Base-by-base conservation (phyloP, 2,888 invertebrate genomes). In the Pheosia gnoma region DNA sequence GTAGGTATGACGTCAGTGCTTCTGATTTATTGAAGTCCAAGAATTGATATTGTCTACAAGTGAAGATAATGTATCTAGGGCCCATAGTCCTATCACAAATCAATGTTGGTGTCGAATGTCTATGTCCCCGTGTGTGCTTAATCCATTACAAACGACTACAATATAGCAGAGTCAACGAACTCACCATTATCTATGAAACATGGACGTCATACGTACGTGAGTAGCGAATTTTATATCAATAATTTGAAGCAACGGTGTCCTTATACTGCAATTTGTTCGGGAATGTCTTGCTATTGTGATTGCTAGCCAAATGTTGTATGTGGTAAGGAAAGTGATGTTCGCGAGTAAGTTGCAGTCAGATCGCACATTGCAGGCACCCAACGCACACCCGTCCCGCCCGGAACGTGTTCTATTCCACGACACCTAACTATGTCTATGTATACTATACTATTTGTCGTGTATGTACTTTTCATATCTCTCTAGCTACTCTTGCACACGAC, bases 341-440 rank as follows among this genome's bases (percentile, higher is more conserved):
- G 51, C 60, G 11, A 68, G 62, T 66, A 73, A 66, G 61, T 70
- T 62, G 66, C 66, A 63, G 66, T 62, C 39, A 55, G 55, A 62
- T 66, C 63, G 61, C 72, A 66, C 80, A 75, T 70, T 55, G 57
- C 71, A 63, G 67, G 68, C 61, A 86, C 83, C 81, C 80, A 89
- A 90, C 89, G 90, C 90, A 91, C 90, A 90, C 91, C 91, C 91
- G 91, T 92, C 91, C 91, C 88, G 83, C 86, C 86, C 85, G 82
- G 75, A 87, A 89, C 89, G 90, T 92, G 93, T 93, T 92, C 93
- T 93, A 92, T 93, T 93, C 92, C 86, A 93, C 93, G 92, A 92
- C 91, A 88, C 88, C 78, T 80, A 77, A 72, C 75, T 77, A 75
- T 77, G 79, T 70, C 73, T 63, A 67, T 79, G 66, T 75, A 25